Conservation (phyloP, 2,113 vertebrate genomes). For the Microcebus ravelobensis region DNA sequence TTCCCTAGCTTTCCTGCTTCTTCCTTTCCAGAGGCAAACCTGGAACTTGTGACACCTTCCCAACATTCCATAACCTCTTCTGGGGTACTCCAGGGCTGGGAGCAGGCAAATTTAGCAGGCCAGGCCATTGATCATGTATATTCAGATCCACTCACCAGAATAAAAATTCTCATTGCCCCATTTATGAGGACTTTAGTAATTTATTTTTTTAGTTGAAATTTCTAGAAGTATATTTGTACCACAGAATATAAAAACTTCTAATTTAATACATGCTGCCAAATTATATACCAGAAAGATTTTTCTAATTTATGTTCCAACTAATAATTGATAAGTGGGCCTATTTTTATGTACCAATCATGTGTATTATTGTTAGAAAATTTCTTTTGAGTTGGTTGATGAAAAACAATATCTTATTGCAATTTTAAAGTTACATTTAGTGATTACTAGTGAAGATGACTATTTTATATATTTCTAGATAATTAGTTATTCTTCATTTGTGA, state of each 20-base stretch:
- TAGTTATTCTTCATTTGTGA: neutral
- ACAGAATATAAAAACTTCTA: neutral
- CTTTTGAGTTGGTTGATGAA: neutral
- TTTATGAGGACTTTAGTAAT: neutral
- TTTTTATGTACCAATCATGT: neutral
- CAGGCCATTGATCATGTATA: neutral
- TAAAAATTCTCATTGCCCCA: neutral
- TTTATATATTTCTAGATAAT: constrained; percentile 9
- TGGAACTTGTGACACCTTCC: neutral
- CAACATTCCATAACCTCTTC: neutral
- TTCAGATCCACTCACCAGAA: neutral
- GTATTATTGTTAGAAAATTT: neutral
- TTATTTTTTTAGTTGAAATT: neutral
- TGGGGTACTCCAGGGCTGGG: no score
- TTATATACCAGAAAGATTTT: neutral
- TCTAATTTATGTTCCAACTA: neutral
- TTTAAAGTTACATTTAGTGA: constrained; percentile 1
- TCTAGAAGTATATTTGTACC: neutral
- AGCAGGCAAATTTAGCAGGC: neutral
- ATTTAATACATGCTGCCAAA: neutral
- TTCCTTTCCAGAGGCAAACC: neutral
- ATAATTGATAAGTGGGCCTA: neutral
- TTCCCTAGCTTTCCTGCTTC: neutral
- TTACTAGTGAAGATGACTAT: neutral
- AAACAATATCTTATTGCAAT: neutral